Conservation (phyloP, 2,113 vertebrate genomes). For the Ploceus nigricollis region DNA sequence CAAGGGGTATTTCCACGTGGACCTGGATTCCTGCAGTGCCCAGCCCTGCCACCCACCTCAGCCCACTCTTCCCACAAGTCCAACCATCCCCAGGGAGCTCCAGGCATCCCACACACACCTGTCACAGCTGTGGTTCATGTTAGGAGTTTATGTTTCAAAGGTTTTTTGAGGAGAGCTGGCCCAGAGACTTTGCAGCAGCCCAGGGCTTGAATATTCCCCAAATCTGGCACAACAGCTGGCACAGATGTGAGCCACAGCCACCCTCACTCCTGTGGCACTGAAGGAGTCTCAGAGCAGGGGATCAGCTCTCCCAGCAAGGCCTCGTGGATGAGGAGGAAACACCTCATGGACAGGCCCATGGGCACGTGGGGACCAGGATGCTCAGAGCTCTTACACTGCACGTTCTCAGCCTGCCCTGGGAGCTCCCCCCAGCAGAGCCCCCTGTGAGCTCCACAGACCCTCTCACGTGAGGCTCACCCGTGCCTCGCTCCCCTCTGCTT, state of each 20-base stretch:
- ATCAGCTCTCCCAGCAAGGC: not conserved
- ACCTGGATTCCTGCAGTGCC: not conserved
- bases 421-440: not conserved
- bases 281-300: not conserved
- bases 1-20: not conserved
- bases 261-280: not conserved
- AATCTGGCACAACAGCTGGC: not conserved
- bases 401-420: not conserved
- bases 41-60: not conserved
- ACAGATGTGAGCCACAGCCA: not conserved
- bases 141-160: not conserved
- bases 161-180: not conserved
- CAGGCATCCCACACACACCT: not conserved
- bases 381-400: not conserved
- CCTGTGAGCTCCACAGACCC: not conserved
- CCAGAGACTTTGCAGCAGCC: not conserved
- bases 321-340: rapidly evolving
- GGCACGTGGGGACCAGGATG: not conserved
- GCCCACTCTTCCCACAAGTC: not conserved
- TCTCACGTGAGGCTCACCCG: rapidly evolving
- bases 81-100: not conserved
- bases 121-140: not conserved
- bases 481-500: not conserved
- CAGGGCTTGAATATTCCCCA: not conserved
- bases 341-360: rapidly evolving